Evolutionary conservation across 2,797 vertebrate genomes (phyloP).

Genomic region (Sebastes steindachneri): DNA sequence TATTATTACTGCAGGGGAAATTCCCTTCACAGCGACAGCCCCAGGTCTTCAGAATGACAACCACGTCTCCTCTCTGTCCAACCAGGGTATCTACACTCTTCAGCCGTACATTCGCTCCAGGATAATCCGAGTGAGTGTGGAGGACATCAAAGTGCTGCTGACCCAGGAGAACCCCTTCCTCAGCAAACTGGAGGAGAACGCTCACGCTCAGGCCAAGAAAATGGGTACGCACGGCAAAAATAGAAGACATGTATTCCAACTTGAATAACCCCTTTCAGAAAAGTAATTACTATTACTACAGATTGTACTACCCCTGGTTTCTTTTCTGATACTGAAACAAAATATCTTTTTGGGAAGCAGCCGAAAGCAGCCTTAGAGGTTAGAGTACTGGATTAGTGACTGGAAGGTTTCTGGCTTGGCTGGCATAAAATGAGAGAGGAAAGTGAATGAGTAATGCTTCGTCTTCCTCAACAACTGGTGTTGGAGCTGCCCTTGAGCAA

Average conservation of each 20-base stretch:
- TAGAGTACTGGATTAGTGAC: neutral
- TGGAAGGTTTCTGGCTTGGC: neutral
- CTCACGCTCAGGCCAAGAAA: constrained; percentile 91
- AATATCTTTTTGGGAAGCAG: neutral
- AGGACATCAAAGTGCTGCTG: constrained; percentile 94
- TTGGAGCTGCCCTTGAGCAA: constrained; percentile 46
- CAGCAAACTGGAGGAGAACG: constrained; percentile 89
- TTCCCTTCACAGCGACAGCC: neutral
- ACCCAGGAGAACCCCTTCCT: constrained; percentile 98
- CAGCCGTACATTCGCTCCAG: constrained; percentile 95
- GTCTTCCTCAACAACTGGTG: neutral
- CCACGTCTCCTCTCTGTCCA: neutral
- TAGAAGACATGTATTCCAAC: neutral
- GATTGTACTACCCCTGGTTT: neutral
- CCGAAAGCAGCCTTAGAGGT: neutral
- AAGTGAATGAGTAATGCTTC: constrained; percentile 1
- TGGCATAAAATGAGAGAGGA: constrained; percentile 10
- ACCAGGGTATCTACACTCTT: constrained; percentile 95
- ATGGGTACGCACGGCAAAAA: constrained; percentile 80
- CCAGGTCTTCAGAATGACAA: neutral
- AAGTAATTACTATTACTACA: neutral
- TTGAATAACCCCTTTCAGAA: neutral
- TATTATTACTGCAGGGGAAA: neutral
- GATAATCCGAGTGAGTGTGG: constrained; percentile 89
- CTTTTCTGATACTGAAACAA: neutral